Evolutionary conservation across 1,140 invertebrate species (phyloP), one percentile per base, ranked within the genome.

Genomic region (Scylla paramamosain): DNA sequence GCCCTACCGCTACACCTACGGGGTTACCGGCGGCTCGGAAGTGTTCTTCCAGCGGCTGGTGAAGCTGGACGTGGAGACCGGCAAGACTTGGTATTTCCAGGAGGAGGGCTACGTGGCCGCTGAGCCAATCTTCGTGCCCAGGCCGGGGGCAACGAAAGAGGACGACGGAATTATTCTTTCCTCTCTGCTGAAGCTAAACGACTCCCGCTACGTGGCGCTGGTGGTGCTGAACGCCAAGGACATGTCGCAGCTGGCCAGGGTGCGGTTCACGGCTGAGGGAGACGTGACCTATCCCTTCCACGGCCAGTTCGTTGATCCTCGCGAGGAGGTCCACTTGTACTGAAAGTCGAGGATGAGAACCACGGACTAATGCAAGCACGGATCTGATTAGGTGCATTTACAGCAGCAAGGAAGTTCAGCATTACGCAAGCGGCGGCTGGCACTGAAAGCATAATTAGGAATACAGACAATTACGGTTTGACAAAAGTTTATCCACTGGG

Each of bases 141-240:
- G 95, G 0, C 97, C 97, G 20, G 95, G 96, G 31, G 96, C 95
- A 20, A 94, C 67, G 10, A 96, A 96, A 2, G 97, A 97, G 95
- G 97, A 97, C 84, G 97, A 97, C 91, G 97, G 97, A 12, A 96
- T 97, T 39, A 12, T 97, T 16, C 83, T 97, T 29, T 89, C 96
- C 32, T 95, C 96, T n/a, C 39, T 97, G 6, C 83, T 96, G 7
- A 95, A 96, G 46, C 67, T 94, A 39, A 92, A 94, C 20, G 95
- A 97, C 82, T 95, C 95, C 16, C 95, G 92, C 0, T 96, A 96
- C 84, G 96, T 97, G 1, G 95, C 96, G 4, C 92, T 97, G 14
- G 0, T 97, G 0, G 95, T 97, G 32, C 93, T 97, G n/a, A 94
- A 97, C 96, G 96, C 96, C 25, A 96, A 95, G 83, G 94, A 95